phyloP scores from a whole-genome alignment of 2,113 vertebrate species.

The Cyprinodon tularosa region DNA sequence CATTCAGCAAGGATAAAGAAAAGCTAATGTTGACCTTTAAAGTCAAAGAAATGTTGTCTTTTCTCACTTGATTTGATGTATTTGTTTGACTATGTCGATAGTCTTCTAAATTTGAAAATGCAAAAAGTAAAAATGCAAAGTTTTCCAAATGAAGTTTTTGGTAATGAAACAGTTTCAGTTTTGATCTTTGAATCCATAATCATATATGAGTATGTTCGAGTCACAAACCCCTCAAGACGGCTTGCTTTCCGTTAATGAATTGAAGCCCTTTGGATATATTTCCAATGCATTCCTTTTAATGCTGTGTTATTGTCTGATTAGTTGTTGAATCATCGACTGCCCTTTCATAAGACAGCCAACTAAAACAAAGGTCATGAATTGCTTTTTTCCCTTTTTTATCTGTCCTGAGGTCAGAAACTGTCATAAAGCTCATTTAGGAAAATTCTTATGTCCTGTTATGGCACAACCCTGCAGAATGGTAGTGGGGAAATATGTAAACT shows the following conservation, averaged over 20 bases:
- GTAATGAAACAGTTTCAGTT: too few relatives aligned
- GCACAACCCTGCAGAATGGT: too few relatives aligned
- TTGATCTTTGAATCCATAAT: background rate
- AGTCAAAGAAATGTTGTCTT: slow-evolving; percentile 32
- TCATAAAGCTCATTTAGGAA: background rate
- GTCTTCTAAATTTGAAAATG: too few relatives aligned
- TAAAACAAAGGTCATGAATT: background rate
- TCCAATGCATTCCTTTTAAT: background rate
- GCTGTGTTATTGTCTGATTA: background rate
- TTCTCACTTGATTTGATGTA: too few relatives aligned
- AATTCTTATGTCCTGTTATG: too few relatives aligned
- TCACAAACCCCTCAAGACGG: background rate
- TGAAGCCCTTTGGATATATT: background rate
- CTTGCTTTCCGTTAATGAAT: background rate
- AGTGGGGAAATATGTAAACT: too few relatives aligned
- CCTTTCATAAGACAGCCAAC: background rate
- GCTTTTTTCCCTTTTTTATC: background rate
- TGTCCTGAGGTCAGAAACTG: background rate
- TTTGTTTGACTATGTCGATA: too few relatives aligned
- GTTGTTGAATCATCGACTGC: background rate
- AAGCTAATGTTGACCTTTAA: slow-evolving; percentile 59
- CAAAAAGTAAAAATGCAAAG: too few relatives aligned
- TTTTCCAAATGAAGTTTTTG: too few relatives aligned
- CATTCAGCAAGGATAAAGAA: slow-evolving; percentile 44
- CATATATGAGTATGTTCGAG: background rate